Percentiles rank a stretch among this genome's conserved stretches.
phyloP scores from a whole-genome alignment of 2,797 vertebrate genomes.

The Molossus alvarezi region DNA sequence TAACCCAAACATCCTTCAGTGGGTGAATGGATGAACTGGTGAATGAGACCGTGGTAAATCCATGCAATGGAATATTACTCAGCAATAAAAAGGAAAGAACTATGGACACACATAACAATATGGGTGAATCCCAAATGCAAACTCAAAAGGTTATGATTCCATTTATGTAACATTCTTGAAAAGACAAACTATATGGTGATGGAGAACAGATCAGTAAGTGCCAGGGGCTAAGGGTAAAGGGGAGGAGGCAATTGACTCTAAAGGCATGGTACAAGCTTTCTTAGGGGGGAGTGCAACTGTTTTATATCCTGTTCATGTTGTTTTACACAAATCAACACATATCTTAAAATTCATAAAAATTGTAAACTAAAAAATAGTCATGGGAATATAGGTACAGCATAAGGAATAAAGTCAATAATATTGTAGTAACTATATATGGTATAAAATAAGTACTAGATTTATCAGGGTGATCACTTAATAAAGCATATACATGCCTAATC shows the following conservation, averaged over 20 bases:
- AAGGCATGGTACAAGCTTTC: neutral
- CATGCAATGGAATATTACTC: neutral
- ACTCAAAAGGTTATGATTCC: neutral
- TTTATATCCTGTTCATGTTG: neutral
- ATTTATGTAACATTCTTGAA: neutral
- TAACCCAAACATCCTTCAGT: neutral
- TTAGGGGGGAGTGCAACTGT: neutral
- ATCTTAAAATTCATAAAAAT: constrained; percentile 19
- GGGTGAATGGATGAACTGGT: neutral
- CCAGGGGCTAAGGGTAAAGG: too few relatives aligned
- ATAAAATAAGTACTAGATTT: neutral
- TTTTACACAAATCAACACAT: neutral
- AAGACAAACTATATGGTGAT: neutral
- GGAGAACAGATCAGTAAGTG: neutral
- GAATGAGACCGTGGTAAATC: neutral
- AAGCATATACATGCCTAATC: neutral
- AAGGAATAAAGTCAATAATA: neutral
- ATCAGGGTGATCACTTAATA: neutral
- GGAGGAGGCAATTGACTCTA: too few relatives aligned
- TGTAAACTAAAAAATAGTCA: neutral
- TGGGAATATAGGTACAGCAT: neutral
- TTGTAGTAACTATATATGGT: neutral
- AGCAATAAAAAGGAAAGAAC: neutral
- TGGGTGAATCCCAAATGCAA: neutral
- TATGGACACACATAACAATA: neutral